Evolutionary conservation across 2,888 invertebrate genomes (phyloP).

Genomic region (Brachylomia viminalis): DNA sequence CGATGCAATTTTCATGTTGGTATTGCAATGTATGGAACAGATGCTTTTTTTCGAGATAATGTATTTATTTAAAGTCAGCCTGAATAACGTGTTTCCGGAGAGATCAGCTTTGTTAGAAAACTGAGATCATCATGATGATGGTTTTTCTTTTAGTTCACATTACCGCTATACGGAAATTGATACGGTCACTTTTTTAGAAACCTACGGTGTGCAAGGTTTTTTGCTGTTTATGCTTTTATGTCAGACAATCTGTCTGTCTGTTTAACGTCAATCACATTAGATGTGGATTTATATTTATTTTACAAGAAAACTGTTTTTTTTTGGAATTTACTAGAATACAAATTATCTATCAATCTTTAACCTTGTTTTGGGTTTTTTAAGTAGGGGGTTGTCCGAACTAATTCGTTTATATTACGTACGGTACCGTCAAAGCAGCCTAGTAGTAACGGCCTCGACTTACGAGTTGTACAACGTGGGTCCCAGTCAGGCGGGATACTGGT

Average conservation of each 20-base stretch:
- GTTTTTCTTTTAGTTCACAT: constrained; percentile 19
- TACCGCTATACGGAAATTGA: constrained; percentile 35
- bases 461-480: too few relatives aligned
- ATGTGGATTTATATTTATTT: background rate
- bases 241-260: constrained; percentile 12
- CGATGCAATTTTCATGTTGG: background rate
- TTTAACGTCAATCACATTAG: constrained; percentile 32
- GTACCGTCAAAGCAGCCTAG: background rate
- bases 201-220: background rate
- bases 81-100: constrained; percentile 6
- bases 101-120: constrained; percentile 28
- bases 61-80: background rate
- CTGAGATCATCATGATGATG: constrained; percentile 37
- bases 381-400: background rate
- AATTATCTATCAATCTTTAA: too few relatives aligned
- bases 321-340: background rate
- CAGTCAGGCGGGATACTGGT: too few relatives aligned
- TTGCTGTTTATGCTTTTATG: background rate
- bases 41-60: background rate
- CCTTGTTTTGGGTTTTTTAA: background rate
- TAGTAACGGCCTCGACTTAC: too few relatives aligned
- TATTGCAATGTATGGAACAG: background rate
- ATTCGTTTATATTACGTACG: background rate
- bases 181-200: constrained; percentile 30
- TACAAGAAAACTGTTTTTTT: background rate